phyloP scores from a whole-genome alignment of 2,797 vertebrate genomes.

The Sebastes melanostomus region DNA sequence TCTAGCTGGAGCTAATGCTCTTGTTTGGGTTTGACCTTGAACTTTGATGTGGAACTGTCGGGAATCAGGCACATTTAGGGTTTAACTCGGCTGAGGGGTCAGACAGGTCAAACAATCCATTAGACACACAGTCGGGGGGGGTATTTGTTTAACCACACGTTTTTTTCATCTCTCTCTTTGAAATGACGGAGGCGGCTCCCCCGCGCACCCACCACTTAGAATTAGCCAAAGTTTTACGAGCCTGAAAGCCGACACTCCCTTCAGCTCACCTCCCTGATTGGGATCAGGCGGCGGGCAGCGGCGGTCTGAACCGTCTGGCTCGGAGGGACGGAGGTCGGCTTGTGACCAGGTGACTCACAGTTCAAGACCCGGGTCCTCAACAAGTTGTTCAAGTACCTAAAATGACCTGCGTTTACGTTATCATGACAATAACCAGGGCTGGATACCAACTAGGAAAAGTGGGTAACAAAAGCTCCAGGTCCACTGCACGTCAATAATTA shows the following conservation, averaged over 20 bases:
- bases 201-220: slow-evolving; percentile 23
- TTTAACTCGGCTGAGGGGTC: slow-evolving; percentile 26
- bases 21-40: slow-evolving; percentile 56
- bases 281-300: slow-evolving; percentile 26
- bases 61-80: slow-evolving; percentile 25
- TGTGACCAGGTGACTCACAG: slow-evolving; percentile 21
- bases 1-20: neutral
- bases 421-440: neutral
- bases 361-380: neutral
- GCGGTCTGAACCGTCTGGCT: neutral
- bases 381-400: neutral
- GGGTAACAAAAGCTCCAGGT: neutral
- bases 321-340: neutral
- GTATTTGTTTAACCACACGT: slow-evolving; percentile 10
- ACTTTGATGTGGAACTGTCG: slow-evolving; percentile 33
- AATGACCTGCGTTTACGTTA: neutral
- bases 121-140: slow-evolving; percentile 27
- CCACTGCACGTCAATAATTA: neutral
- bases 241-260: slow-evolving; percentile 39
- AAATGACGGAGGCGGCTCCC: slow-evolving; percentile 24
- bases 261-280: slow-evolving; percentile 10
- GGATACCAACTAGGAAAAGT: neutral
- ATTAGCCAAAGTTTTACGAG: slow-evolving; percentile 39
- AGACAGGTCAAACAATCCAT: slow-evolving; percentile 57
- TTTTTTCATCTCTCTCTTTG: slow-evolving; percentile 30